Evolutionary conservation across 2,113 vertebrate species (phyloP), one percentile per base, ranked within the genome.

Genomic region (Pangasianodon hypophthalmus): DNA sequence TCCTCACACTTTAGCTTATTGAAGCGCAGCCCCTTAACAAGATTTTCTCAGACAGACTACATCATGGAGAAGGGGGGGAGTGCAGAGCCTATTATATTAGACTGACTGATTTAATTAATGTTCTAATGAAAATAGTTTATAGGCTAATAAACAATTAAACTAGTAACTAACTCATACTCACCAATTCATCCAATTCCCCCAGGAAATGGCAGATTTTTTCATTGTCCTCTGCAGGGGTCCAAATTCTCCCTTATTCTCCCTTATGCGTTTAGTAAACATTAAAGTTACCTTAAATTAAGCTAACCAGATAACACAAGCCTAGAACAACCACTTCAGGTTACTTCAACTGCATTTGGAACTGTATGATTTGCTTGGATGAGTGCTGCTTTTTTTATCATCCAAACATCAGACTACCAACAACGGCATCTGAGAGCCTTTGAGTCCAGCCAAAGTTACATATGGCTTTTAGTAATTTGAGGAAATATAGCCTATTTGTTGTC

Each of bases 1-100:
- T 89, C 88, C 56, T 85, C 88, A 89, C 88, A 89, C 83, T 52
- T 85, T 62, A 52, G 83, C 37, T n/a, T 41, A 85, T 41, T 86
- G 88, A 85, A 67, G 83, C 60, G 24, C 87, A 60, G 85, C 60
- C 77, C 77, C 64, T 85, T 75, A 89, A 86, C 71, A 80, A 85
- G 88, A 67, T 67, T 77, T 85, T 77, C 83, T 32, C 83, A 89
- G 88, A 75, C 83, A 62, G 88, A 29, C 64, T n/a, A n/a, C 32
- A 62, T 13, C 41, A 21, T 10, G 37, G 41, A 16, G 41, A 62
- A n/a, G n/a, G 60, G 26, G 3, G 46, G 62, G 26, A 0, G 14
- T 86, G 85, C 1, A n/a, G 7, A 87, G 50, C 50, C 29, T 56
- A 87, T 86, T 86, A 37, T 19, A 71, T 73, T 75, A 56, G 67